Conservation (phyloP, 2,888 invertebrate species). For the Anaspis maculata region DNA sequence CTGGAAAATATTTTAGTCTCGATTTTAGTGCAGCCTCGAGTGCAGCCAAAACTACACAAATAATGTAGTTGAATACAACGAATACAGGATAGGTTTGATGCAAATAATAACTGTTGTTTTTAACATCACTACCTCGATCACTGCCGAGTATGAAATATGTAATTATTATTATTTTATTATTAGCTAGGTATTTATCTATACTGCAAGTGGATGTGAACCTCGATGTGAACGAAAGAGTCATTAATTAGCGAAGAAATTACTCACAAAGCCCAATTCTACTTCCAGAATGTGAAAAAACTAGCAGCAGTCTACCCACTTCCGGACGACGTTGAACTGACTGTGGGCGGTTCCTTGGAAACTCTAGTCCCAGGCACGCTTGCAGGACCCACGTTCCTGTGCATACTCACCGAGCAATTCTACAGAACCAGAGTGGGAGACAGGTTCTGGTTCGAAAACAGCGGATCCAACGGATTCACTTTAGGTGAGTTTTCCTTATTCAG, state of each 20-base stretch:
- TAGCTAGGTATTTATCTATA: not conserved
- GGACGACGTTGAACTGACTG: conserved; percentile 79
- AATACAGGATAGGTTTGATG: too few relatives aligned
- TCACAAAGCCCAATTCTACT: too few relatives aligned
- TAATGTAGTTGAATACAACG: too few relatives aligned
- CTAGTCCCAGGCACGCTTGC: conserved; percentile 68
- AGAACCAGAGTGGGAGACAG: conserved; percentile 79
- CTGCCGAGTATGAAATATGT: too few relatives aligned
- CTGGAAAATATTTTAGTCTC: too few relatives aligned
- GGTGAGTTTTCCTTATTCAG: conserved; percentile 38
- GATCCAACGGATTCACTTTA: conserved; percentile 54
- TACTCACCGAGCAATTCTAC: conserved; percentile 80
- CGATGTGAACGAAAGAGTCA: too few relatives aligned
- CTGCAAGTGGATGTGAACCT: not conserved
- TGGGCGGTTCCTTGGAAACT: conserved; percentile 73
- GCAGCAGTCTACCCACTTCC: conserved; percentile 58
- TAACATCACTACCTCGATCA: too few relatives aligned
- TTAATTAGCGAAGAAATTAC: too few relatives aligned
- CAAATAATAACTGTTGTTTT: too few relatives aligned
- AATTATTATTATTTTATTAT: too few relatives aligned
- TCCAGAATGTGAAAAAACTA: conserved; percentile 58
- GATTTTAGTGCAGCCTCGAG: too few relatives aligned
- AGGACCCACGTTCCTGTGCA: conserved; percentile 84
- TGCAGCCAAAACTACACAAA: too few relatives aligned
- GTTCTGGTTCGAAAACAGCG: conserved; percentile 71